Percentiles rank a stretch among this genome's conserved stretches.
These are phyloP conservation scores for Zonitis immaculata DNA, from an alignment of 2,888 invertebrate genomes.

Conservation along the genomic window DNA sequence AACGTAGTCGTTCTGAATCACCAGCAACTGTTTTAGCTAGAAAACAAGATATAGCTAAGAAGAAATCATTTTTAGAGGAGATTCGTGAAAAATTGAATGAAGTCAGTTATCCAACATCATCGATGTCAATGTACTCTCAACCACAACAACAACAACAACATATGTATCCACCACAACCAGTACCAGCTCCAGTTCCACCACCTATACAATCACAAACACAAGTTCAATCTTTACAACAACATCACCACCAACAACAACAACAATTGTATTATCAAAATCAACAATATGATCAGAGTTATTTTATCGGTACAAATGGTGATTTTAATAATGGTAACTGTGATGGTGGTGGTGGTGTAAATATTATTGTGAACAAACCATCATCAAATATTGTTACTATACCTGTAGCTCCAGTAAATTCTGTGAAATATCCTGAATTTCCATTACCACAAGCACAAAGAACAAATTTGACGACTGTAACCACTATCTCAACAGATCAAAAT, in stretches of 20 bases:
- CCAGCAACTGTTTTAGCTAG: slow-evolving; percentile 14
- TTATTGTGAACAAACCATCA: background rate
- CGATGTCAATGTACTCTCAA: slow-evolving; percentile 7
- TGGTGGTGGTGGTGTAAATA: background rate
- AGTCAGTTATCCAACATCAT: background rate
- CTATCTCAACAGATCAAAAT: background rate
- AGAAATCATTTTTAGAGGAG: slow-evolving; percentile 44
- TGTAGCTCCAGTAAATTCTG: background rate
- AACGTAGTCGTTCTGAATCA: slow-evolving; percentile 12
- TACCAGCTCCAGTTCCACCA: slow-evolving; percentile 25
- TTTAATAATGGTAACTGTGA: background rate
- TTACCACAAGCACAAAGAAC: background rate
- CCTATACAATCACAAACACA: too few relatives aligned
- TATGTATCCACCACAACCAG: slow-evolving; percentile 1
- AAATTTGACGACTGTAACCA: slow-evolving; percentile 3
- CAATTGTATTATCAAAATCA: slow-evolving; percentile 17
- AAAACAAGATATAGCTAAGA: slow-evolving; percentile 24
- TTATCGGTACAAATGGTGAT: slow-evolving; percentile 33
- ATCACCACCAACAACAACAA: slow-evolving; percentile 6
- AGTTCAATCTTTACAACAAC: too few relatives aligned
- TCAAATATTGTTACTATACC: background rate
- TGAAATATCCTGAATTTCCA: background rate
- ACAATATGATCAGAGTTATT: slow-evolving; percentile 41
- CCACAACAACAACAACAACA: slow-evolving; percentile 3
- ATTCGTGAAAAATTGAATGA: slow-evolving; percentile 40